These are phyloP conservation scores for Cydia fagiglandana DNA, from an alignment of 1,140 invertebrate species.

Conservation along the genomic window DNA sequence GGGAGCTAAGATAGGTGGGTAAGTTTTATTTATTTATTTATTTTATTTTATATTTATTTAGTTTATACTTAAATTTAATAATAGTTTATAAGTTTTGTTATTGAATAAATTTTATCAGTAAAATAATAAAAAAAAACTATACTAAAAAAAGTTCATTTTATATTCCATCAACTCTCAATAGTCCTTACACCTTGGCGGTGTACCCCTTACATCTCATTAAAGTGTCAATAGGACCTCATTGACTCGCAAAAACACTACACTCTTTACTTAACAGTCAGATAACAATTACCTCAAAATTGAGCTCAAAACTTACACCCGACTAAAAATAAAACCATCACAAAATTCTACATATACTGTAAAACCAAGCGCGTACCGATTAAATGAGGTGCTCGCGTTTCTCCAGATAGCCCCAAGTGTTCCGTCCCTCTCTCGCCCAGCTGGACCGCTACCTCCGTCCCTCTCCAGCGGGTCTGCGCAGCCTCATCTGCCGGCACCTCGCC, in stretches of 20 bases:
- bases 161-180: too few species aligned
- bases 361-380: constrained; percentile 77
- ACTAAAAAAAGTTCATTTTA: too few species aligned
- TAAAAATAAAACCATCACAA: constrained; percentile 56
- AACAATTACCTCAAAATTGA: neutral
- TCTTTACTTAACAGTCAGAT: neutral
- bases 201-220: too few species aligned
- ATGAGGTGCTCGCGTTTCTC: constrained; percentile 78
- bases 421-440: constrained; percentile 49
- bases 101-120: too few species aligned
- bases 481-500: constrained; percentile 73
- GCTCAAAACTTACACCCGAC: constrained; percentile 36
- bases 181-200: too few species aligned
- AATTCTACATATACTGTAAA: constrained; percentile 69
- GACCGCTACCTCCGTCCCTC: constrained; percentile 42
- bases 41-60: too few species aligned
- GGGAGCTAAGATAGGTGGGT: too few species aligned
- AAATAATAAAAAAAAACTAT: too few species aligned
- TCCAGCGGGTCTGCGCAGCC: constrained; percentile 65
- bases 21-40: too few species aligned
- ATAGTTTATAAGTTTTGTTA: too few species aligned
- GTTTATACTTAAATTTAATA: too few species aligned
- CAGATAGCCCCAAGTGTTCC: constrained; percentile 66
- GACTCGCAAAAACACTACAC: neutral
- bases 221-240: too few species aligned